Base-by-base conservation (phyloP, 2,797 vertebrate species). In the Cuniculus paca region DNA sequence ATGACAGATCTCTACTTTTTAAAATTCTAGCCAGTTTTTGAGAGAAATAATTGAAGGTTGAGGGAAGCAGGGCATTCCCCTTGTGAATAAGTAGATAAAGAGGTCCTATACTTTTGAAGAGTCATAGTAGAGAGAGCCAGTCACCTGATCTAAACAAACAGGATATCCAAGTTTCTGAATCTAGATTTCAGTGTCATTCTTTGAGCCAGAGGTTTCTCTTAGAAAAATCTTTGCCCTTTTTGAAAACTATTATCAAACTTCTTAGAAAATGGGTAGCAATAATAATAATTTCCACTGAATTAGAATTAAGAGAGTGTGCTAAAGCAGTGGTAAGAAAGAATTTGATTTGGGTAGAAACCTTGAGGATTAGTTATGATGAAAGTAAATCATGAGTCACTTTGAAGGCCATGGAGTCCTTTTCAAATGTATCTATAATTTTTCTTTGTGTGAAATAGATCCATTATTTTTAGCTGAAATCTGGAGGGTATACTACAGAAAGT, bases 1-100 rank as follows among this genome's bases (percentile, higher is more conserved):
- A 68, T 85, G 42, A 90, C 58, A 63, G 84, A 36, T 52, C n/a
- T 94, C 50, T 39, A 6, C 17, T 82, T 80, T 85, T 92, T 54
- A 80, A 83, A 88, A 82, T 91, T 92, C 50, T 94, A 74, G n/a
- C 12, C 34, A 10, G 45, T 84, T 91, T 36, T 91, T 96, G 70
- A 92, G 61, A 70, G 52, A 89, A 85, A 93, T 86, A 90, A 26
- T 5, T 95, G 22, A n/a, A 13, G 26, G 36, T 63, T 28, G 20
- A 63, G n/a, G 28, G 52, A 88, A 50, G 58, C 2, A 2, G 54
- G 42, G 26, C n/a, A 74, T 80, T 90, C 48, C 26, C 39, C 82
- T 85, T 94, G 16, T 91, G 48, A n/a, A 89, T 34, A 83, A 88
- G 60, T 80, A 74, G 39, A 58, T 80, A 31, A 91, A 92, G 75